Conservation (phyloP, 2,888 invertebrate species). For the Tromatobia lineatoria region DNA sequence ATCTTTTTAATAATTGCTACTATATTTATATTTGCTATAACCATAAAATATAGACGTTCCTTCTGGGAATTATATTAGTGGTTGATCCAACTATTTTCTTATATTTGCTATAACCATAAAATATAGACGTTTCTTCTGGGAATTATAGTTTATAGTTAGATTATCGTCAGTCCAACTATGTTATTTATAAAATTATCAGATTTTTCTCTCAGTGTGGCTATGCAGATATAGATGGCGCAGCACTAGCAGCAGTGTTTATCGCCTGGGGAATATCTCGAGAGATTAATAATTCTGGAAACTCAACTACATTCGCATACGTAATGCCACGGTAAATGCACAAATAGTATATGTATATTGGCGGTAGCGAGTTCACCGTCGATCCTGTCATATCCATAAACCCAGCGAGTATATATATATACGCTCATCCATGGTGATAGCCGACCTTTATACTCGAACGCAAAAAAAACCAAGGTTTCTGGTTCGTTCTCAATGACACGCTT, state of each 20-base stretch:
- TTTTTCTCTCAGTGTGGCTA: too few species aligned
- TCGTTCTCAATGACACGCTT: conserved; percentile 33
- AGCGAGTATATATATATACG: neutral
- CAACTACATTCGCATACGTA: conserved; percentile 17
- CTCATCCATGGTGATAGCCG: conserved; percentile 5
- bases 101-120: too few species aligned
- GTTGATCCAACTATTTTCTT: too few species aligned
- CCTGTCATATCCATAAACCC: neutral
- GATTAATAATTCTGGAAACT: conserved; percentile 23
- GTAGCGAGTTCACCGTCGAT: conserved; percentile 1
- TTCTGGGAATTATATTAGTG: too few species aligned
- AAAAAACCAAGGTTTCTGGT: conserved; percentile 4
- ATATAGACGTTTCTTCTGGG: too few species aligned
- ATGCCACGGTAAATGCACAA: conserved; percentile 4
- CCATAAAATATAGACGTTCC: too few species aligned
- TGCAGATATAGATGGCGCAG: conserved; percentile 11
- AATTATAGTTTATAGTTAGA: too few species aligned
- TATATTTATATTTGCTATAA: too few species aligned
- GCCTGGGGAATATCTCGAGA: conserved; percentile 15
- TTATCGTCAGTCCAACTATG: too few species aligned
- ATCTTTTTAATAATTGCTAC: too few species aligned
- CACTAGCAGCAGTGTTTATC: neutral
- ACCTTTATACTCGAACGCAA: neutral
- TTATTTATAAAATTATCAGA: too few species aligned
- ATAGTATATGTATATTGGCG: conserved; percentile 7